Evolutionary conservation across 1,140 invertebrate genomes (phyloP).

Genomic region (Rhopalosiphum maidis): DNA sequence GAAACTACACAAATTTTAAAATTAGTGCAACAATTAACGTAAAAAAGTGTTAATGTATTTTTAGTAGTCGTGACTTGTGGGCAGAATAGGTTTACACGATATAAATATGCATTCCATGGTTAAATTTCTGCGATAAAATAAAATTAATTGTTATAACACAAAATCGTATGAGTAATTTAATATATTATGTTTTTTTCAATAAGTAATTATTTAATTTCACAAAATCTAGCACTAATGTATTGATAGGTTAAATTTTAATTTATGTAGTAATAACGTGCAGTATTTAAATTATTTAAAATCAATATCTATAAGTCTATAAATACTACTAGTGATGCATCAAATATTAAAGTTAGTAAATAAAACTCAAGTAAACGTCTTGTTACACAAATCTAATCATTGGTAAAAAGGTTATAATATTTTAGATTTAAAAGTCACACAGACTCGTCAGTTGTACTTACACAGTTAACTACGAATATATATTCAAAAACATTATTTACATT

Average conservation of each 20-base stretch:
- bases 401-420: not conserved
- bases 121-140: not conserved
- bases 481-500: not conserved
- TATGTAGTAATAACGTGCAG: not conserved
- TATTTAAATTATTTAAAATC: not conserved
- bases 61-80: not conserved
- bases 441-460: too few relatives aligned
- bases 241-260: not conserved
- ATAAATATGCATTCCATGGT: not conserved
- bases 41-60: slow-evolving; percentile 11
- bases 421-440: not conserved
- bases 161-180: not conserved
- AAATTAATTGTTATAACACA: not conserved
- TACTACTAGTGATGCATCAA: not conserved
- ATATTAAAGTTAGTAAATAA: not conserved
- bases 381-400: not conserved
- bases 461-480: not conserved
- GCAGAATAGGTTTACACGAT: too few relatives aligned
- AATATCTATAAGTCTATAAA: not conserved
- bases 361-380: not conserved
- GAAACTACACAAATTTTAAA: not conserved
- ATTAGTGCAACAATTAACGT: not conserved
- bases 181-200: not conserved
- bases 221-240: not conserved
- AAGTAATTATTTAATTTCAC: not conserved